Evolutionary conservation across 2,888 invertebrate species (phyloP), one percentile per base, ranked within the genome.

Genomic region (Eristalis pertinax): DNA sequence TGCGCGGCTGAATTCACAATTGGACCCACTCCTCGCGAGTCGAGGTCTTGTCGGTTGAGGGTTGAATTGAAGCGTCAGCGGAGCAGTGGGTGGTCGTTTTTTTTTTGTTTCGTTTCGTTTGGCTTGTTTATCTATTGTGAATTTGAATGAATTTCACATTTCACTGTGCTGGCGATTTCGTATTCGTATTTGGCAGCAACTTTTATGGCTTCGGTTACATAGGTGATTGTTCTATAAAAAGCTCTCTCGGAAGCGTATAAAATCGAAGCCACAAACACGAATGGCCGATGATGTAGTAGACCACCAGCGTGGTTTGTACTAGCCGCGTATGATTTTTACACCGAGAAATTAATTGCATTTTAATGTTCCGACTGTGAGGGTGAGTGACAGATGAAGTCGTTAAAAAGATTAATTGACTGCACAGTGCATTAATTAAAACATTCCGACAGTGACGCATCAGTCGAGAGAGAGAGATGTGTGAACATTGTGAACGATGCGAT

Each of bases 321-420:
- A 19, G 50, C 19, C 50, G n/a, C 2, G 70, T 15, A 63, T 76
- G 38, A 65, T 26, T 81, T 73, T 32, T 4, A 62, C 63, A 43
- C 58, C 38, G 60, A 68, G 63, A 68, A 58, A 82, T 81, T 69
- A 64, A 81, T 85, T 78, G 73, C 38, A 65, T 77, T 81, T 69
- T 64, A 73, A 85, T 85, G 67, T 67, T 58, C 56, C 38, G 19
- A 22, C 50, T 69, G 58, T 35, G 22, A 26, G n/a, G n/a, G 32
- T 76, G 77, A 81, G 60, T 77, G 85, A 82, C 81, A 82, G 74
- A 41, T 64, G 41, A 78, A 82, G 77, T 77, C 77, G 74, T 86
- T 69, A 74, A 86, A 60, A 77, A 78, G 82, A 86, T 78, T 85
- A 65, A 82, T 82, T 77, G 76, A 64, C 15, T 24, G 58, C 24